These are phyloP conservation scores for Eulimnadia texana DNA, from an alignment of 1,140 invertebrate genomes.

Conservation along the genomic window DNA sequence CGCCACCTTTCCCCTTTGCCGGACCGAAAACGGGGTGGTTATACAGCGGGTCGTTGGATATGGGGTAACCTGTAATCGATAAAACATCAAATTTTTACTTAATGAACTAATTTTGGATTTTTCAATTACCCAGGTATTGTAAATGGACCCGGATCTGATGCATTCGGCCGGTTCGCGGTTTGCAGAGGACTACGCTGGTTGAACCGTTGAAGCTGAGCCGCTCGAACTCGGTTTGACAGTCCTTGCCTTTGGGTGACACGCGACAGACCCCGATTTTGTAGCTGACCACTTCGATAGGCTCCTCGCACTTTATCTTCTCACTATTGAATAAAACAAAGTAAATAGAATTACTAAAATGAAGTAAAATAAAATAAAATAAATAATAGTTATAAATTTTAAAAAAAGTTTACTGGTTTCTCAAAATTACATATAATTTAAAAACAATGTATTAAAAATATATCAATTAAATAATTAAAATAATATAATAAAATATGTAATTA, in stretches of 20 bases:
- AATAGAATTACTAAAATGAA: background rate
- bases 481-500: no score
- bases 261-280: conserved; percentile 92
- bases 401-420: no score
- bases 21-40: conserved; percentile 84
- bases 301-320: conserved; percentile 62
- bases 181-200: conserved; percentile 83
- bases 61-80: conserved; percentile 62
- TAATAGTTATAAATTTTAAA: background rate
- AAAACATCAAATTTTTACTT: background rate
- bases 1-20: conserved; percentile 77
- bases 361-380: background rate
- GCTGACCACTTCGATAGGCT: conserved; percentile 85
- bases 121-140: conserved; percentile 89
- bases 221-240: conserved; percentile 77
- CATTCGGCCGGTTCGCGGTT: conserved; percentile 88
- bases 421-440: no score
- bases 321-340: conserved; percentile 31
- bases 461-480: no score
- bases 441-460: no score
- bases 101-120: no score
- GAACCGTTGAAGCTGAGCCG: conserved; percentile 71
- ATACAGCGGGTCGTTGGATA: conserved; percentile 92
- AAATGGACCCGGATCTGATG: conserved; percentile 98
- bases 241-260: conserved; percentile 77